Evolutionary conservation across 2,888 invertebrate species (phyloP).

Genomic region (Drosophila kambysellisi): DNA sequence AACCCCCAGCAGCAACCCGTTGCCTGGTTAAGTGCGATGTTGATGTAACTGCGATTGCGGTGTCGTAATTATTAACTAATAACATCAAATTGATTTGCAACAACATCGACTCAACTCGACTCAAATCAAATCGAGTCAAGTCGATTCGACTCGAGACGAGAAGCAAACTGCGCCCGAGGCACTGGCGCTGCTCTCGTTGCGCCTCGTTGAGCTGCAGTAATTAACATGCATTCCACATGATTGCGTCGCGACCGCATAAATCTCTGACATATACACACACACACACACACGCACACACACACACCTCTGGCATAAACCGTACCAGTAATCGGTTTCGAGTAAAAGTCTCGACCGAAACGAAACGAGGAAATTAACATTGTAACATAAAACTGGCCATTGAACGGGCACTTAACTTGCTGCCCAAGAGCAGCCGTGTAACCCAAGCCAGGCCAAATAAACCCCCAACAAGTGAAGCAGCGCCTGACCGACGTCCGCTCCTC

Average conservation of each 20-base stretch:
- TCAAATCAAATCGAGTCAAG: background rate
- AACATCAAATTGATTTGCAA: slow-evolving; percentile 81
- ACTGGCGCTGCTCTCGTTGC: slow-evolving; percentile 25
- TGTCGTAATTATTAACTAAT: slow-evolving; percentile 79
- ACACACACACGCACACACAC: slow-evolving; percentile 7
- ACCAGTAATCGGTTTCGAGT: slow-evolving; percentile 72
- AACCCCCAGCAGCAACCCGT: slow-evolving; percentile 1
- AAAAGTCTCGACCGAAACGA: slow-evolving; percentile 62
- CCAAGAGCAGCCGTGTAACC: slow-evolving; percentile 19
- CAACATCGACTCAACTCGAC: slow-evolving; percentile 48
- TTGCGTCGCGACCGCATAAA: slow-evolving; percentile 73
- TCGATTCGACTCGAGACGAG: background rate
- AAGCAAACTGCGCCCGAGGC: slow-evolving; percentile 2
- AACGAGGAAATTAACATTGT: slow-evolving; percentile 76
- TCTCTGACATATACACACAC: slow-evolving; percentile 46
- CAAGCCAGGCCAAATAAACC: slow-evolving; percentile 18
- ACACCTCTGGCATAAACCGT: slow-evolving; percentile 21
- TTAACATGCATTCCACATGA: slow-evolving; percentile 82
- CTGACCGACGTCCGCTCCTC: slow-evolving; percentile 53
- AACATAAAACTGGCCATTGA: slow-evolving; percentile 81
- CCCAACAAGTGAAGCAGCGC: slow-evolving; percentile 24
- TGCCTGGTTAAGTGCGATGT: slow-evolving; percentile 72
- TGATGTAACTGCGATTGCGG: slow-evolving; percentile 61
- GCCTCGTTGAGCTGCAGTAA: slow-evolving; percentile 61
- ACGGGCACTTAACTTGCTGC: slow-evolving; percentile 80